A percentile compares a stretch with the other conserved stretches of the same genome.
These are phyloP conservation scores for Syngnathus rostellatus DNA, from an alignment of 2,797 vertebrate genomes.

Conservation along the genomic window DNA sequence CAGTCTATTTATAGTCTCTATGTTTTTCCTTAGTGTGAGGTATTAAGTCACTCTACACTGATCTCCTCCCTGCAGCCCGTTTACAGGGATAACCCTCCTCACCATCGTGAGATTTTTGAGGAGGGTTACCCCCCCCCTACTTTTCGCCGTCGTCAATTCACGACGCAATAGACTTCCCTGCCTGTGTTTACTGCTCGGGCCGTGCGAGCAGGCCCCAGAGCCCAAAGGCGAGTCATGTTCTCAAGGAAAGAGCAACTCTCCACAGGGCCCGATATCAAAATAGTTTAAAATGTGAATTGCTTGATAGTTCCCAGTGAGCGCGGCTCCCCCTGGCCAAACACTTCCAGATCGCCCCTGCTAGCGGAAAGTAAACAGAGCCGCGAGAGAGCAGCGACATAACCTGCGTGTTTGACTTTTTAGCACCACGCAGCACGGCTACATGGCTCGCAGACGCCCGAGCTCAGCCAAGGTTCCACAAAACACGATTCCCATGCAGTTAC, in stretches of 20 bases:
- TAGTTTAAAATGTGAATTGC: slow-evolving; percentile 64
- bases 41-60: slow-evolving; percentile 1
- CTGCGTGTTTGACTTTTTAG: neutral
- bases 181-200: slow-evolving; percentile 69
- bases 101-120: neutral
- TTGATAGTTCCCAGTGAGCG: slow-evolving; percentile 69
- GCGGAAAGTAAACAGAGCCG: slow-evolving; percentile 16
- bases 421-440: neutral
- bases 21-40: neutral
- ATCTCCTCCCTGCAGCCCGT: neutral
- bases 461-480: slow-evolving; percentile 2
- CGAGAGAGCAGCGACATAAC: neutral
- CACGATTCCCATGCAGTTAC: neutral
- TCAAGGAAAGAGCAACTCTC: slow-evolving; percentile 69
- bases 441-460: neutral
- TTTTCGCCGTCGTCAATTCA: slow-evolving; percentile 22
- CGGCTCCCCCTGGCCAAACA: slow-evolving; percentile 51
- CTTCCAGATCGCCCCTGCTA: slow-evolving; percentile 62
- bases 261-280: slow-evolving; percentile 69
- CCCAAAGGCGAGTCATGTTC: slow-evolving; percentile 62
- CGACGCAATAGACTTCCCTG: slow-evolving; percentile 15
- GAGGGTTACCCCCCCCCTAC: slow-evolving; percentile 5
- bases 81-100: neutral
- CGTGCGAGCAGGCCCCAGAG: slow-evolving; percentile 55
- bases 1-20: neutral